Evolutionary conservation across 23 tunicate genomes (phyloP).

Genomic region (Trididemnum nubilum): DNA sequence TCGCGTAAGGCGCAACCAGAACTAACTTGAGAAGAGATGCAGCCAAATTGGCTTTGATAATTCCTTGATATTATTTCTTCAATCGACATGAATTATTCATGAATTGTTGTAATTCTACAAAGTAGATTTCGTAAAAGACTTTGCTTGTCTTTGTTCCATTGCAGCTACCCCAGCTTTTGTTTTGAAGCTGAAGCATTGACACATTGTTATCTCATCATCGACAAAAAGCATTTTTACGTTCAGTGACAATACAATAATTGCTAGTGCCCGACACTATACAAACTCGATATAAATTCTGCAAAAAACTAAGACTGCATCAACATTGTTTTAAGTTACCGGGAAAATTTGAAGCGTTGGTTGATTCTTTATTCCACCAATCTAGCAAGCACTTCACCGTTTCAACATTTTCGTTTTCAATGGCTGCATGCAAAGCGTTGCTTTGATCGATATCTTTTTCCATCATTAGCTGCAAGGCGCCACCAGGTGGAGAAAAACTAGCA

Average conservation of each 20-base stretch:
- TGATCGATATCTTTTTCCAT: conserved; percentile 21
- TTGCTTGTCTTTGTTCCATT: too few species aligned
- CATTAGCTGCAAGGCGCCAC: conserved; percentile 2
- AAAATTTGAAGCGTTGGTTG: neutral
- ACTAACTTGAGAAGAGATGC: too few species aligned
- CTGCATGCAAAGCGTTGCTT: conserved; percentile 22
- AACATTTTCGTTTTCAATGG: conserved; percentile 16
- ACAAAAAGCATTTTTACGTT: too few species aligned
- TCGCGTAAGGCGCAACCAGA: too few species aligned
- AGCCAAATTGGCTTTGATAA: too few species aligned
- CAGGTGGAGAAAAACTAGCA: neutral
- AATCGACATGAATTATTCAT: too few species aligned
- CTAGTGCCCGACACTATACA: neutral
- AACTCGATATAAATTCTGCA: neutral
- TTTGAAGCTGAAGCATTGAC: too few species aligned
- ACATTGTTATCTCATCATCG: too few species aligned
- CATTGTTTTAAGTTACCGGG: neutral
- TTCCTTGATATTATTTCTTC: too few species aligned
- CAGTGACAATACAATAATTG: neutral
- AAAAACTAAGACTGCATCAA: neutral
- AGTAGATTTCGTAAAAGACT: neutral
- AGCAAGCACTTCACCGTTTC: conserved; percentile 28
- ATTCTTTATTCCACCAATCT: conserved; percentile 12
- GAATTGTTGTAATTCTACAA: too few species aligned
- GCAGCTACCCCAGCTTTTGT: too few species aligned